Evolutionary conservation across 1,140 invertebrate genomes (phyloP).

Genomic region (Eurosta solidaginis): DNA sequence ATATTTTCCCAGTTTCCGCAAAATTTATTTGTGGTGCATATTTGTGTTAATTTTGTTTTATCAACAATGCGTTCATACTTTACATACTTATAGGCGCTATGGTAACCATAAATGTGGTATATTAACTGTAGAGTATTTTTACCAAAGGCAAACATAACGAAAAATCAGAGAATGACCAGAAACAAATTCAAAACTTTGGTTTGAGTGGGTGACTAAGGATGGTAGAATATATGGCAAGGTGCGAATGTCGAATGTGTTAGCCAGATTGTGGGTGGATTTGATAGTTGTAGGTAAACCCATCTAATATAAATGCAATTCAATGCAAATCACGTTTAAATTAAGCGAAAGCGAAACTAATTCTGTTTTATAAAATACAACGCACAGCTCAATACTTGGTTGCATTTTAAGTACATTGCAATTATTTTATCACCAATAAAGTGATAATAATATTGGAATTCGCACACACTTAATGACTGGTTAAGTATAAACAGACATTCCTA

Average conservation of each 20-base stretch:
- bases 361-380: too few relatives aligned
- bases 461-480: too few relatives aligned
- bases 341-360: background rate
- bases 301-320: background rate
- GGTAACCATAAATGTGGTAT: background rate
- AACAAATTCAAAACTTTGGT: background rate
- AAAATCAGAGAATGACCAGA: background rate
- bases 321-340: slow-evolving; percentile 2
- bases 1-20: background rate
- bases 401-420: too few relatives aligned
- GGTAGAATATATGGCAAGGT: background rate
- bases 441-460: too few relatives aligned
- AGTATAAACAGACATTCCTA: too few relatives aligned
- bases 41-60: background rate
- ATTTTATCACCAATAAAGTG: too few relatives aligned
- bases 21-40: background rate
- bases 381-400: too few relatives aligned
- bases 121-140: background rate
- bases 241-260: background rate
- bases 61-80: background rate
- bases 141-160: background rate
- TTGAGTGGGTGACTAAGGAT: background rate
- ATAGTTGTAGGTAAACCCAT: background rate
- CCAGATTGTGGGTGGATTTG: background rate
- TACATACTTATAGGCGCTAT: background rate